Conservation (phyloP, 1,140 invertebrate genomes). For the Atta colombica region DNA sequence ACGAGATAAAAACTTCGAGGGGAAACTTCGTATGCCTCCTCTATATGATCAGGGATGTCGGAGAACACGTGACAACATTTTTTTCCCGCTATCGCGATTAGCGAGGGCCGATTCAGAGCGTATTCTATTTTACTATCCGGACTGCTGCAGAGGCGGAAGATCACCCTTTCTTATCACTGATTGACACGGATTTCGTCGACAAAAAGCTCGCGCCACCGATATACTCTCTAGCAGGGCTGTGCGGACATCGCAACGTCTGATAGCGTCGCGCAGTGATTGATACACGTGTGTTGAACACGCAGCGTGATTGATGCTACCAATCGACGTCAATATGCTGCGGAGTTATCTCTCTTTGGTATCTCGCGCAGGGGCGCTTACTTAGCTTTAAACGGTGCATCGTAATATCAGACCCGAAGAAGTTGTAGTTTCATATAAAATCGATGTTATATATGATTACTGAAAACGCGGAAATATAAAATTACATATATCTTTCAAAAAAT, state of each 20-base stretch:
- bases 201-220: slow-evolving; percentile 67
- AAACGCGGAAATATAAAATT: background rate
- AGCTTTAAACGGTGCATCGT: slow-evolving; percentile 50
- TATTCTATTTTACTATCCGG: slow-evolving; percentile 49
- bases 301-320: slow-evolving; percentile 85
- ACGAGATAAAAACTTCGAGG: slow-evolving; percentile 52
- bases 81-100: slow-evolving; percentile 47
- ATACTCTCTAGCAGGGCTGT: slow-evolving; percentile 15
- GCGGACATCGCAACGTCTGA: slow-evolving; percentile 65
- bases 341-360: slow-evolving; percentile 80
- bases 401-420: slow-evolving; percentile 34
- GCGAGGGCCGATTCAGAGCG: slow-evolving; percentile 12
- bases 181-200: slow-evolving; percentile 67
- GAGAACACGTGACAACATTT: slow-evolving; percentile 52
- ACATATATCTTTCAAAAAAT: background rate
- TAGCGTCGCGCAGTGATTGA: slow-evolving; percentile 82
- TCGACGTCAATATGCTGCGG: slow-evolving; percentile 84
- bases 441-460: background rate
- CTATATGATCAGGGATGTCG: background rate
- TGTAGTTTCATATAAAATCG: slow-evolving; percentile 22
- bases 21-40: slow-evolving; percentile 22
- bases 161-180: slow-evolving; percentile 70
- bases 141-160: slow-evolving; percentile 13
- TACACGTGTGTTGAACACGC: slow-evolving; percentile 82
- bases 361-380: slow-evolving; percentile 72